These are phyloP conservation scores for Drosophila nebulosa DNA, from an alignment of 1,140 invertebrate genomes.

Conservation along the genomic window DNA sequence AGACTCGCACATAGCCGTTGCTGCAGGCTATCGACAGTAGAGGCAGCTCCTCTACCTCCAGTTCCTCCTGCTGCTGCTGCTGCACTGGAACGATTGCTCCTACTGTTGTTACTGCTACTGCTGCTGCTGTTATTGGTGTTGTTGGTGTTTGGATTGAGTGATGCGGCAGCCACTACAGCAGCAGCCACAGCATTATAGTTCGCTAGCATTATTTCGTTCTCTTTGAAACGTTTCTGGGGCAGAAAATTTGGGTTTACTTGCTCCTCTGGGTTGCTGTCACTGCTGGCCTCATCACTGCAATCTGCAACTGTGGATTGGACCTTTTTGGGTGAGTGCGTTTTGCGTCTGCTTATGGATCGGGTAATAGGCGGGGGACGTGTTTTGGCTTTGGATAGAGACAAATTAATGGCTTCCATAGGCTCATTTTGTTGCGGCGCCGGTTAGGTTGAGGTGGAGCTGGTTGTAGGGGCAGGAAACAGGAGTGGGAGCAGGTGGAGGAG, in stretches of 20 bases:
- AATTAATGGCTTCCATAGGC: conserved; percentile 56
- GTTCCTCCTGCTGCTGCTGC: conserved; percentile 35
- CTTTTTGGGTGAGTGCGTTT: conserved; percentile 61
- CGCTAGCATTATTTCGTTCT: conserved; percentile 62
- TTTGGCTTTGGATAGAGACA: conserved; percentile 46
- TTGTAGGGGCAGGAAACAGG: background rate
- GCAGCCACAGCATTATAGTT: conserved; percentile 64
- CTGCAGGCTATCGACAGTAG: conserved; percentile 31
- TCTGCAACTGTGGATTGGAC: conserved; percentile 46
- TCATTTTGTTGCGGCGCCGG: conserved; percentile 37
- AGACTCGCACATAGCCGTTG: conserved; percentile 37
- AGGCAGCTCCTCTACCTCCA: background rate
- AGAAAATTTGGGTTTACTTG: conserved; percentile 1
- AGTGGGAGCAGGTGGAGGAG: background rate
- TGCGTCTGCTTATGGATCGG: conserved; percentile 53
- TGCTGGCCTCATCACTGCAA: conserved; percentile 27
- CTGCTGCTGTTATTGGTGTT: conserved; percentile 4
- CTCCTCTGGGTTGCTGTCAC: conserved; percentile 29
- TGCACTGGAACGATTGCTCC: background rate
- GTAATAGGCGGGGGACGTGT: conserved; percentile 16
- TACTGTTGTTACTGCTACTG: background rate
- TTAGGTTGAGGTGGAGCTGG: background rate
- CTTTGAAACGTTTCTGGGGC: conserved; percentile 51
- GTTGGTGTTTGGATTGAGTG: background rate
- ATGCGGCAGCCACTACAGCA: conserved; percentile 50